Conservation (phyloP, 2,888 invertebrate genomes). For the Thymelicus sylvestris region DNA sequence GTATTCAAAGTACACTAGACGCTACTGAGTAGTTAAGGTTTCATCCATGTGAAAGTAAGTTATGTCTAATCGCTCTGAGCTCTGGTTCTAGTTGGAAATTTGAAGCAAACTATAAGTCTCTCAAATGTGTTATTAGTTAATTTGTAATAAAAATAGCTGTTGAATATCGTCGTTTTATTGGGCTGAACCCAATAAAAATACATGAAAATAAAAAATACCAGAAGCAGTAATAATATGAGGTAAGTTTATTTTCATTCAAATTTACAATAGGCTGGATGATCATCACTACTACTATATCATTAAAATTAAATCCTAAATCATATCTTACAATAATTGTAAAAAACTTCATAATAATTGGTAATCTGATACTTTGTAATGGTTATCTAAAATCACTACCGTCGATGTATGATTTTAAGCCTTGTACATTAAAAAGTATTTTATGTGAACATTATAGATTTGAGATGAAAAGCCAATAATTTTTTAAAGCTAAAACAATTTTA, state of each 20-base stretch:
- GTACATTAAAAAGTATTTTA: not conserved
- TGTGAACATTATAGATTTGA: not conserved
- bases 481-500: too few relatives aligned
- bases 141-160: too few relatives aligned
- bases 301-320: conserved; percentile 13
- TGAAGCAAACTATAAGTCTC: too few relatives aligned
- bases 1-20: too few relatives aligned
- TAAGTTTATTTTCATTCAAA: conserved; percentile 8
- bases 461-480: not conserved
- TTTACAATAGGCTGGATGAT: conserved; percentile 4
- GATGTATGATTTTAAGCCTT: not conserved
- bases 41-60: too few relatives aligned
- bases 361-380: conserved; percentile 5
- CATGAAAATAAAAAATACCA: not conserved
- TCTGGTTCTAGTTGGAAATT: too few relatives aligned
- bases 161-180: too few relatives aligned
- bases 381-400: not conserved
- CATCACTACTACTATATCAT: not conserved
- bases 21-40: too few relatives aligned
- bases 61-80: too few relatives aligned
- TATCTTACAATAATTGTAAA: conserved; percentile 7
- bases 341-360: conserved; percentile 3
- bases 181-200: too few relatives aligned
- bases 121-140: too few relatives aligned
- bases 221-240: not conserved